Conservation (phyloP, 2,797 vertebrate species). For the Sitta carolinensis region DNA sequence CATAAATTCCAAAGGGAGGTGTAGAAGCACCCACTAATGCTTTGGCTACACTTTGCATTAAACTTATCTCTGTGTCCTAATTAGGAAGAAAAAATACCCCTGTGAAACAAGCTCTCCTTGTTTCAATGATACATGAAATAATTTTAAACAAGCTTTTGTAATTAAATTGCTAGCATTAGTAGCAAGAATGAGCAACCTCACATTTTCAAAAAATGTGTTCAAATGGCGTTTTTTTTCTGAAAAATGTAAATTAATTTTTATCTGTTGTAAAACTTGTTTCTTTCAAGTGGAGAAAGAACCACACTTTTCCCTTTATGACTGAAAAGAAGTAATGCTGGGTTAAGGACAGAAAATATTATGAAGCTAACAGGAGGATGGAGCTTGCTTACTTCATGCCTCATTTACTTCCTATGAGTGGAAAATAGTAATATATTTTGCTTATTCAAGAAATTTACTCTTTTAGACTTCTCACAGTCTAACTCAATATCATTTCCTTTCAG, state of each 20-base stretch:
- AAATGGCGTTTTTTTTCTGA: background rate
- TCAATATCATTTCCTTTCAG: background rate
- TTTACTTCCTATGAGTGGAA: background rate
- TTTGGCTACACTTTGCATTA: constrained; percentile 45
- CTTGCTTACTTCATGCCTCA: background rate
- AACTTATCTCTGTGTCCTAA: constrained; percentile 64
- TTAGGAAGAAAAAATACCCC: background rate
- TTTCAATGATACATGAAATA: background rate
- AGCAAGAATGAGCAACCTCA: background rate
- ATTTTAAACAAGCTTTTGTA: background rate
- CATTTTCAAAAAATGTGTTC: background rate
- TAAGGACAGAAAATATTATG: background rate
- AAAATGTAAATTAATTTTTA: background rate
- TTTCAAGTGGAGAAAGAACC: background rate
- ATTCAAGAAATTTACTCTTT: background rate
- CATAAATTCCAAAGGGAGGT: constrained; percentile 58
- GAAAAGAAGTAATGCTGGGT: background rate
- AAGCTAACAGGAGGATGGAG: background rate
- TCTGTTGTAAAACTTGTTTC: background rate
- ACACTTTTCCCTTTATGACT: background rate
- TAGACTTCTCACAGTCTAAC: background rate
- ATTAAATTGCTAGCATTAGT: background rate
- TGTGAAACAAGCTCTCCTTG: background rate
- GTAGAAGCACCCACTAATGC: constrained; percentile 41
- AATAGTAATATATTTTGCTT: background rate